A percentile compares a stretch with the other conserved stretches of the same genome.
Conservation (phyloP, 2,113 vertebrate species). For the Lycocorax pyrrhopterus region DNA sequence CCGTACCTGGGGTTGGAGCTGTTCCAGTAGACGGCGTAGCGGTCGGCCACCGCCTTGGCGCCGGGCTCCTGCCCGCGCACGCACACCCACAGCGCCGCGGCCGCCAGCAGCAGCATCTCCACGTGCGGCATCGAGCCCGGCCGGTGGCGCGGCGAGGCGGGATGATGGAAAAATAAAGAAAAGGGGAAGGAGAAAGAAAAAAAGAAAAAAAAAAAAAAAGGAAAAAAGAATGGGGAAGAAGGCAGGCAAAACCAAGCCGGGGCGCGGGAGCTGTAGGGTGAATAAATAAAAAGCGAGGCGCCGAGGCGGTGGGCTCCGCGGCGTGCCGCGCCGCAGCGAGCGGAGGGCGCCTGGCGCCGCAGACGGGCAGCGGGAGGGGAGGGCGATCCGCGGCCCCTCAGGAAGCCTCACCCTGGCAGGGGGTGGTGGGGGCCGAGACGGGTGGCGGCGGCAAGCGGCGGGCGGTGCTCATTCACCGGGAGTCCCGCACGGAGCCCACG, state of each 20-base stretch:
- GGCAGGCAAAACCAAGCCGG: neutral
- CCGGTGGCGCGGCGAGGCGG: conserved; percentile 37
- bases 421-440: conserved; percentile 28
- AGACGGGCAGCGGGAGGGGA: neutral
- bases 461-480: conserved; percentile 66
- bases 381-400: conserved; percentile 30
- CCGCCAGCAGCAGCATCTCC: conserved; percentile 91
- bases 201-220: neutral
- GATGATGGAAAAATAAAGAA: neutral
- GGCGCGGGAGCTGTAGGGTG: neutral
- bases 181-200: too few species aligned
- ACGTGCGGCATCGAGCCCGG: conserved; percentile 90
- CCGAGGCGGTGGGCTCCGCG: neutral
- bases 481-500: conserved; percentile 45
- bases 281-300: neutral
- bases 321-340: neutral
- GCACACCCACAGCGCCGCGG: conserved; percentile 92
- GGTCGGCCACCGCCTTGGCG: conserved; percentile 94
- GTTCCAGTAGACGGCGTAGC: conserved; percentile 98
- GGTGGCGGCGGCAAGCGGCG: conserved; percentile 23
- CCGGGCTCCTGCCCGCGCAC: conserved; percentile 92
- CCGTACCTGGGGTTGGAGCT: conserved; percentile 91
- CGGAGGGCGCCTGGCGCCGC: neutral
- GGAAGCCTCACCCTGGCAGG: conserved; percentile 59
- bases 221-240: neutral